Evolutionary conservation across 2,797 vertebrate species (phyloP), one percentile per base, ranked within the genome.

Genomic region (Lepilemur septentrionalis): DNA sequence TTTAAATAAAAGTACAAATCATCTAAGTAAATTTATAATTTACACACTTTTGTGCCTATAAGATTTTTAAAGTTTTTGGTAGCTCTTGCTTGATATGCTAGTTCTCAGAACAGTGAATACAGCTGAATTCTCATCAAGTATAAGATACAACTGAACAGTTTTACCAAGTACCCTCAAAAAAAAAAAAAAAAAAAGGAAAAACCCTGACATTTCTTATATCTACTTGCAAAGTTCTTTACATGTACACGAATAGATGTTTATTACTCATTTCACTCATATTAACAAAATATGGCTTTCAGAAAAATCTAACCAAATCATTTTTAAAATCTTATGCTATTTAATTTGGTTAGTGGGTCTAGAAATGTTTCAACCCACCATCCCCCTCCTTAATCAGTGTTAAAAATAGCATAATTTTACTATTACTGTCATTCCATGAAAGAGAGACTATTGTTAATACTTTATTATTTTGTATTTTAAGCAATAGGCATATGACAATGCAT

Each of bases 201-300:
- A 43, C 25, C 23, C 48, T 79, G 9, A 59, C n/a, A 94, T 84
- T 91, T 90, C 61, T 63, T 75, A 72, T 59, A 89, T 95, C 76
- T 90, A 92, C 14, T 92, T 92, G 30, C 4, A 88, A 95, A 61
- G 8, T 90, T 92, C 41, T 86, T 94, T 87, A 63, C 30, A 15
- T 18, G 30, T 92, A 96, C 12, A 93, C 12, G 65, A 43, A 75
- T 63, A 12, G 30, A 52, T 59, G 10, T 43, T 11, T 65, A 93
- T 4, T 65, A 2, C 43, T 61, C 43, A 61, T 79, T 76, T 93
- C 41, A 72, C 3, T 80, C 25, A 81, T 18, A 83, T 67, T 89
- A 96, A 91, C 17, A 91, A 95, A 94, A 94, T 43, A 92, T 1
- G 46, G 15, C n/a, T 93, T 96, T 92, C 35, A 94, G 43, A 94